Evolutionary conservation across 2,888 invertebrate species (phyloP), one percentile per base, ranked within the genome.

Genomic region (Itoplectis maculator): DNA sequence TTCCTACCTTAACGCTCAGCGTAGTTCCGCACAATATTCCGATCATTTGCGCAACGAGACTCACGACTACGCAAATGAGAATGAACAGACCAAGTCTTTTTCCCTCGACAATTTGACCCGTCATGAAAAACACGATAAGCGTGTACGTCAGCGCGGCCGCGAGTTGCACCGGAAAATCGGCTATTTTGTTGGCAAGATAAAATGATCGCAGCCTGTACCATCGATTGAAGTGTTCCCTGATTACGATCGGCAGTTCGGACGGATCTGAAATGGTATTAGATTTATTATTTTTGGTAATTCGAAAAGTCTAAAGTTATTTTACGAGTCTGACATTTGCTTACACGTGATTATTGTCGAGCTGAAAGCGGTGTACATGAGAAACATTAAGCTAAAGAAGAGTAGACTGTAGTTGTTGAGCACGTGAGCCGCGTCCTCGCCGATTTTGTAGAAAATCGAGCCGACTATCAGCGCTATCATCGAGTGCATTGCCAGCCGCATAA

Each of bases 291-390:
- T 13, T 11, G 0, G 40, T 9, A 35, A 23, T 45, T 29, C 54
- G 15, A 0, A 61, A 65, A 63, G 3, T 4, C 8, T 29, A 61
- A 66, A 40, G 9, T n/a, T 35, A 0, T n/a, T 23, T 13, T 42
- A 18, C 37, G 7, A 54, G 7, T 47, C 29, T 13, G 3, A 59
- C 35, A 54, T 13, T 29, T 7, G 13, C 97, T 97, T 94, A 99
- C 99, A 98, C 85, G 96, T 97, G 37, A 98, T 95, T 61, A 97
- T 95, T 77, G 98, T 97, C 13, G 98, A 96, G 93, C 97, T 98
- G 92, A 98, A 97, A 0, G 99, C 97, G 6, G 97, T 98, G 92
- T 97, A 98, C 97, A 98, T 98, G 72, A 98, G 94, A 93, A 99
- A 99, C 95, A 99, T 96, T 70, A 98, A 95, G 83, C 96, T 96